phyloP scores from a whole-genome alignment of 2,797 vertebrate genomes.

The Kryptolebias ocellatus region DNA sequence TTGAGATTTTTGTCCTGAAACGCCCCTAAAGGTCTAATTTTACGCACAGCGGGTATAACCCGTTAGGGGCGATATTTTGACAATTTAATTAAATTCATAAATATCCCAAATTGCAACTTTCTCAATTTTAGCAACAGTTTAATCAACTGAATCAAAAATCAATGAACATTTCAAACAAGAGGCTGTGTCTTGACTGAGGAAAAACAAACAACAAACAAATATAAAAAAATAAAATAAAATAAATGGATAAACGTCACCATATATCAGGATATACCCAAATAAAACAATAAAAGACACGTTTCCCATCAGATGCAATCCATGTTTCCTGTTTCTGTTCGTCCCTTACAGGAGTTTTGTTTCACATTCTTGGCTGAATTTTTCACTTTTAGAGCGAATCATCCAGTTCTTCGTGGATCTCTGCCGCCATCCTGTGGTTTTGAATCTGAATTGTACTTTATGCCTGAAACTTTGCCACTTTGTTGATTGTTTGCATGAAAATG shows the following conservation, averaged over 20 bases:
- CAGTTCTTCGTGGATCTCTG: constrained; percentile 9
- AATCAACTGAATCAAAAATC: background rate
- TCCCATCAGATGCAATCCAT: background rate
- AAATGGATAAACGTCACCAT: too few species aligned
- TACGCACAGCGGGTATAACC: constrained; percentile 9
- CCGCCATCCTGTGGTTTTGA: constrained; percentile 58
- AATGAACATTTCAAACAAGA: background rate
- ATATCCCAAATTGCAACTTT: background rate
- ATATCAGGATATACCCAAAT: background rate
- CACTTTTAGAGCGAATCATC: rapidly evolving
- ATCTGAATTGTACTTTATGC: background rate
- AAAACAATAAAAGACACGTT: background rate
- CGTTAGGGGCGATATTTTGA: background rate
- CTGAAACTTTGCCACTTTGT: background rate
- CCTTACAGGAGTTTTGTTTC: too few species aligned
- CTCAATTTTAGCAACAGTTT: background rate
- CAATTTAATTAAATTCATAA: background rate
- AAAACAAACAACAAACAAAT: too few species aligned
- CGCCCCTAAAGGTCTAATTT: background rate
- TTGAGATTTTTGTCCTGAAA: background rate
- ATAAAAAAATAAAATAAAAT: too few species aligned
- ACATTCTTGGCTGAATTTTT: background rate
- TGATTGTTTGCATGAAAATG: background rate
- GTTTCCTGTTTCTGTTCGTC: background rate
- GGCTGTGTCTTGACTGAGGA: too few species aligned